Conservation (phyloP, 2,113 vertebrate species). For the Lichenostomus cassidix region DNA sequence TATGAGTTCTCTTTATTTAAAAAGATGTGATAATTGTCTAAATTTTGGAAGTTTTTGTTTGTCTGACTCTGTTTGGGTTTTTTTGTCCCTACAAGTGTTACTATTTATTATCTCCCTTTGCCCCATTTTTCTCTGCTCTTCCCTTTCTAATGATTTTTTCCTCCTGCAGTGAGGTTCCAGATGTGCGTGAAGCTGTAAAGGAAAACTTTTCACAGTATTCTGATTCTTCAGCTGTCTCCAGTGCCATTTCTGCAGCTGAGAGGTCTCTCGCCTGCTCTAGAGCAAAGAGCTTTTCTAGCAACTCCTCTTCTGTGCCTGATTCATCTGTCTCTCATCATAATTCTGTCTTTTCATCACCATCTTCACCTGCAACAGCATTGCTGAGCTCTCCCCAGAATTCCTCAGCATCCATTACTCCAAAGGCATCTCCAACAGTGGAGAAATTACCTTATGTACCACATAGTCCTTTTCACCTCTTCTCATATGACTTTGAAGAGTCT, state of each 20-base stretch:
- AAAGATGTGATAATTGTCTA: not conserved
- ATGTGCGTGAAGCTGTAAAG: not conserved
- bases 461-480: constrained; percentile 91
- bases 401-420: constrained; percentile 66
- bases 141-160: constrained; percentile 2
- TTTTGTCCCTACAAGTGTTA: not conserved
- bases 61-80: not conserved
- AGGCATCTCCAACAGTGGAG: constrained; percentile 72
- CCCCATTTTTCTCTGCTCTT: not conserved
- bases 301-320: constrained; percentile 46
- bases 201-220: constrained; percentile 4
- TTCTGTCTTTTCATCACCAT: constrained; percentile 48
- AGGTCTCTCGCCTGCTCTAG: not conserved
- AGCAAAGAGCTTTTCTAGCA: not conserved
- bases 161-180: constrained; percentile 50
- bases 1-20: not conserved
- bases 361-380: constrained; percentile 25
- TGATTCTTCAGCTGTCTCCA: constrained; percentile 24
- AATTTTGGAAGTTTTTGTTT: not conserved
- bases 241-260: constrained; percentile 41
- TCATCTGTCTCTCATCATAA: constrained; percentile 32
- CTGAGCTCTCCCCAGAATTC: constrained; percentile 64
- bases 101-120: not conserved
- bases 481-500: constrained; percentile 84
- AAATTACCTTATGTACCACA: constrained; percentile 89